phyloP scores from a whole-genome alignment of 2,113 vertebrate species.

The Sturnus vulgaris region DNA sequence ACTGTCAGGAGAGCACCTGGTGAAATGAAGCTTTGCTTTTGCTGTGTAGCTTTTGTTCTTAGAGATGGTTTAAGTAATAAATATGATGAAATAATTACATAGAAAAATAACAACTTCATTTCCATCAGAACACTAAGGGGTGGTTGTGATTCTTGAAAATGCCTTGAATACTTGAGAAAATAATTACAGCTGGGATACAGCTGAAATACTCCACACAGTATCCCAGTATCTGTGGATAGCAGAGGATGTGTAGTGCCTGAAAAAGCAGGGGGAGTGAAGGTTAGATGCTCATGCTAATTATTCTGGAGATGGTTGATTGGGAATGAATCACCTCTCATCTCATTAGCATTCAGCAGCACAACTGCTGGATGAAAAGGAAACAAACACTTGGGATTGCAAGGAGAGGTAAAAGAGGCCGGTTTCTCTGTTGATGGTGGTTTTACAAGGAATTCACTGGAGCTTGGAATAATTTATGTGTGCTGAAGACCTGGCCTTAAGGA shows the following conservation, averaged over 20 bases:
- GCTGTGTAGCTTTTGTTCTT: conserved; percentile 41
- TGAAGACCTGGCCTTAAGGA: neutral
- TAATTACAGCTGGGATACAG: conserved; percentile 43
- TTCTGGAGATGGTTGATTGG: conserved; percentile 15
- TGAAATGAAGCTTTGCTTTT: conserved; percentile 56
- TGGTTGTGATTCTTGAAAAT: conserved; percentile 48
- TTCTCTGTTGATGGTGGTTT: neutral
- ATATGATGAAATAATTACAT: conserved; percentile 68
- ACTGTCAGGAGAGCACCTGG: conserved; percentile 56
- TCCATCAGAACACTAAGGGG: conserved; percentile 19
- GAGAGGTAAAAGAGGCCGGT: neutral
- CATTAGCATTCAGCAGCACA: conserved; percentile 35
- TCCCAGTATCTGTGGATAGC: neutral
- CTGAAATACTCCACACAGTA: neutral
- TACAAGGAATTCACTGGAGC: neutral
- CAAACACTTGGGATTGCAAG: conserved; percentile 9
- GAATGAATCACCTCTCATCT: conserved; percentile 29
- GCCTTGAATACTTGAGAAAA: conserved; percentile 33
- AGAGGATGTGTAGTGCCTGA: conserved; percentile 3
- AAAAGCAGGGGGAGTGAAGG: neutral
- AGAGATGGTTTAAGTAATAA: conserved; percentile 53
- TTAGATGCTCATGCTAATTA: conserved; percentile 49
- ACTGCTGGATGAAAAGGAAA: conserved; percentile 38
- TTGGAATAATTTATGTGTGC: conserved; percentile 9
- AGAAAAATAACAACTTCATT: conserved; percentile 63